Base-by-base conservation (phyloP, 2,797 vertebrate genomes). In the Epinephelus coioides region DNA sequence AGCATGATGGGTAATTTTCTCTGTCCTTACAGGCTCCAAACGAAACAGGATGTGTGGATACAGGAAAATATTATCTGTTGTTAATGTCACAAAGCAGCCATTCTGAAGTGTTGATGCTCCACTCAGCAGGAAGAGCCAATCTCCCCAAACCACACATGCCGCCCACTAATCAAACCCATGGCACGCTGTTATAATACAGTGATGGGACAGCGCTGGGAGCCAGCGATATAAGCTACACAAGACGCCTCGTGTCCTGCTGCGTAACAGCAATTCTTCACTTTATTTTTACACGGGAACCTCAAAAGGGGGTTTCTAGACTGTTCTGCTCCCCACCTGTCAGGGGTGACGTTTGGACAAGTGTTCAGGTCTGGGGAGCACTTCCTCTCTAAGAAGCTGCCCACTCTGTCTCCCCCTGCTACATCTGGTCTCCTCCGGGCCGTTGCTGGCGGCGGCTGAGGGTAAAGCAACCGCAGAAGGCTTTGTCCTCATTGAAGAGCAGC, bases 401-500 rank as follows among this genome's bases (percentile, higher is more conserved):
- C 79, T 84, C 85, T 25, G n/a, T 44, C 10, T 21, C 63, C 46
- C 79, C 60, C 80, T 17, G 80, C 76, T 88, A 90, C 91, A 89
- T 92, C 91, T 93, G 92, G 86, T 78, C 78, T 80, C 79, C 76
- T 81, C 75, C 10, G 63, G 72, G 87, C 85, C 43, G 78, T 76
- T 83, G 86, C 79, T 88, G 84, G 86, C 69, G 67, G 78, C 55
- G 56, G 81, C 82, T 71, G 88, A 84, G 85, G 78, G 88, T n/a
- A 78, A 75, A 86, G 74, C 67, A 57, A 91, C 81, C 72, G 70
- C 88, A 89, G 81, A 83, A 80, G 70, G 78, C 88, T 92, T 86
- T 86, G 82, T 92, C 86, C 86, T 91, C 76, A 51, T 79, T 53
- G 79, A 73, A 66, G 79, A 91, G 90, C 94, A 95, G 94, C 94